phyloP scores from a whole-genome alignment of 2,888 invertebrate genomes.

The Aphidius colemani region DNA sequence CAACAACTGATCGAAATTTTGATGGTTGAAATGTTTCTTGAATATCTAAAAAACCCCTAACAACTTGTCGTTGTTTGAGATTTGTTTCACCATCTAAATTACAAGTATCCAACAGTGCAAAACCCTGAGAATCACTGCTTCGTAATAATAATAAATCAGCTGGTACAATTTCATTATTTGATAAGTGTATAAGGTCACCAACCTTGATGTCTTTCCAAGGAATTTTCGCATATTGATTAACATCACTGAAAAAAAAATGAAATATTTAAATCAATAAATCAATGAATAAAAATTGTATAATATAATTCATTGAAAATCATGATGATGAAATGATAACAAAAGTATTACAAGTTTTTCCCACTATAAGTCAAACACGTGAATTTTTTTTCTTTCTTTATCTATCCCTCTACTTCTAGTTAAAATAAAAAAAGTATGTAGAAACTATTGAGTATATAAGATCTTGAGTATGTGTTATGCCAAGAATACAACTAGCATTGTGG shows the following conservation, averaged over 20 bases:
- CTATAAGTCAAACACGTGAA: slow-evolving; percentile 6
- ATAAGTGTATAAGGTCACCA: slow-evolving; percentile 92
- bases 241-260: slow-evolving; percentile 67
- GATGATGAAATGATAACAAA: not conserved
- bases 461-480: no score
- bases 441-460: no score
- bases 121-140: slow-evolving; percentile 85
- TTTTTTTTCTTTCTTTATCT: not conserved
- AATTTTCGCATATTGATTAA: slow-evolving; percentile 79
- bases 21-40: slow-evolving; percentile 77
- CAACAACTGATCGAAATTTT: slow-evolving; percentile 82
- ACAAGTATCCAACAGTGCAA: slow-evolving; percentile 94
- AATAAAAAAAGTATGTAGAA: not conserved
- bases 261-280: not conserved
- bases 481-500: no score
- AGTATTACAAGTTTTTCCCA: not conserved
- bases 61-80: slow-evolving; percentile 88
- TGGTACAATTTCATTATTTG: slow-evolving; percentile 95
- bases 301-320: not conserved
- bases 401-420: not conserved
- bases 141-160: slow-evolving; percentile 91
- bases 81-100: slow-evolving; percentile 97
- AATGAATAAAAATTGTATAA: not conserved
- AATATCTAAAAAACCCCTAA: slow-evolving; percentile 76
- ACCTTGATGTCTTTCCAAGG: slow-evolving; percentile 91